These are phyloP conservation scores for Magallana angulata DNA, from an alignment of 1,140 invertebrate genomes.

Conservation along the genomic window DNA sequence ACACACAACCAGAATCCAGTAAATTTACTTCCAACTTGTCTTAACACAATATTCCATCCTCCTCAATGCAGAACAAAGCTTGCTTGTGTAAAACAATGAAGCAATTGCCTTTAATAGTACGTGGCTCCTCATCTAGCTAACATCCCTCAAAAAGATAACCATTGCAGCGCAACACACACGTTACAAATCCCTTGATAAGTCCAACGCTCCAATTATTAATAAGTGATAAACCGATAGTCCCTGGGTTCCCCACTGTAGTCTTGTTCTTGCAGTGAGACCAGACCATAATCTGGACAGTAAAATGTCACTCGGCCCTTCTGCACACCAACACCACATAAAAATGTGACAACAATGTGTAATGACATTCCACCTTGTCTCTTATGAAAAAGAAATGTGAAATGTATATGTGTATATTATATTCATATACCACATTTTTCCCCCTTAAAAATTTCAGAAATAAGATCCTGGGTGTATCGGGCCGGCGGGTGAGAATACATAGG, in stretches of 20 bases:
- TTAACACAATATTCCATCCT: not conserved
- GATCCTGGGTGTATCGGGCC: not conserved
- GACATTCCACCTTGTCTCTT: constrained; percentile 5
- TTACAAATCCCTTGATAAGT: not conserved
- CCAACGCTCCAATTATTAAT: constrained; percentile 6
- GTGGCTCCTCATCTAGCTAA: not conserved
- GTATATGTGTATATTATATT: not conserved
- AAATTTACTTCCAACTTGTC: not conserved
- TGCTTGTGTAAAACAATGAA: not conserved
- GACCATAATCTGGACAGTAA: constrained; percentile 13
- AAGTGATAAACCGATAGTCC: not conserved
- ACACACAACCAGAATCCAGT: not conserved
- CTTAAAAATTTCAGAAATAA: not conserved
- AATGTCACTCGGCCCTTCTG: constrained; percentile 28
- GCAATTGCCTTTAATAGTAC: not conserved
- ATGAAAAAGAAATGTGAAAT: constrained; percentile 22
- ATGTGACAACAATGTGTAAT: not conserved
- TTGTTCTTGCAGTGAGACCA: not conserved
- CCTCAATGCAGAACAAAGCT: not conserved
- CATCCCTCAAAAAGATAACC: not conserved
- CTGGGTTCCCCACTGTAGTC: not conserved
- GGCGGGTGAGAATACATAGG: too few relatives aligned
- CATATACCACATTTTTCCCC: too few relatives aligned
- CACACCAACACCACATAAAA: constrained; percentile 13
- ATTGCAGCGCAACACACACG: not conserved